phyloP scores from a whole-genome alignment of 2,113 vertebrate genomes.

The Nipponia nippon region DNA sequence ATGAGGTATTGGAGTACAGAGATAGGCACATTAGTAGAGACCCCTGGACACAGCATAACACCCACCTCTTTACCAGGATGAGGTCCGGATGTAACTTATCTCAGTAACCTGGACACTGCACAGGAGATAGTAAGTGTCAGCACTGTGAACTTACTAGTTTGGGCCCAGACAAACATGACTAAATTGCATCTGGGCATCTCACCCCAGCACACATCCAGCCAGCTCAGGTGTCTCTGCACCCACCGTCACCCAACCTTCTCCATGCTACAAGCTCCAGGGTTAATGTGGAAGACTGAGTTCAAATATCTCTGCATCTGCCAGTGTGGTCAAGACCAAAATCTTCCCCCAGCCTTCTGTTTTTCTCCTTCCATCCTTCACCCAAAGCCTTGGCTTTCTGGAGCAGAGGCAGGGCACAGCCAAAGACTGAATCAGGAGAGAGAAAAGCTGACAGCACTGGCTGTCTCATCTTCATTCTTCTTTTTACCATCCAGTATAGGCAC shows the following conservation, averaged over 20 bases:
- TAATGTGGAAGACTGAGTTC: neutral
- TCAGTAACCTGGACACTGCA: neutral
- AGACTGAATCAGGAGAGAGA: neutral
- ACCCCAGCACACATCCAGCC: neutral
- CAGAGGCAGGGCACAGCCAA: neutral
- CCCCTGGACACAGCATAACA: neutral
- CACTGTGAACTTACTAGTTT: neutral
- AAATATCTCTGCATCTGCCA: neutral
- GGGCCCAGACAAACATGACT: neutral
- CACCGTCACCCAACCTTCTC: neutral
- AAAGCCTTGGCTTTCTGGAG: neutral
- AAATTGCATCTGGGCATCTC: neutral
- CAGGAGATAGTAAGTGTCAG: neutral
- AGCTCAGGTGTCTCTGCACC: neutral
- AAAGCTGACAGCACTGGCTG: neutral
- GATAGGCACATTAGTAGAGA: neutral
- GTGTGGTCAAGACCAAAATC: neutral
- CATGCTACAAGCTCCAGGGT: neutral
- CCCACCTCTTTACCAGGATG: neutral
- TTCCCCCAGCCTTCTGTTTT: neutral
- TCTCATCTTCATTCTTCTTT: neutral
- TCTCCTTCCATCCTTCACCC: neutral
- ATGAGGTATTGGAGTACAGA: neutral
- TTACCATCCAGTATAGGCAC: conserved; percentile 1
- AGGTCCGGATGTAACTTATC: neutral